Evolutionary conservation across 2,113 vertebrate genomes (phyloP), one percentile per base, ranked within the genome.

Genomic region (Strigops habroptila): DNA sequence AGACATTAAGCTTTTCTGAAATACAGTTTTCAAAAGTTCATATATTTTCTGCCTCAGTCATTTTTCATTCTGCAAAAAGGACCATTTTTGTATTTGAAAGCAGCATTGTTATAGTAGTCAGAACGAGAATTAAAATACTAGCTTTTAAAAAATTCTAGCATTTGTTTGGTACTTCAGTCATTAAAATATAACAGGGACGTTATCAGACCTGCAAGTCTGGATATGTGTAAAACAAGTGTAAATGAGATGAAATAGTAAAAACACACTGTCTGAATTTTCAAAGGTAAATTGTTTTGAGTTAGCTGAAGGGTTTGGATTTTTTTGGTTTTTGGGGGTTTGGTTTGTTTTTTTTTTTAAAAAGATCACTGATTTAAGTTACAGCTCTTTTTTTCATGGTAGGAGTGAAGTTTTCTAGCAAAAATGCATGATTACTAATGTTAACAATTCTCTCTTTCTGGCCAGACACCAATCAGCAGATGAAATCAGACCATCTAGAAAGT

Each of bases 1-100:
- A 86, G 86, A 71, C 46, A 64, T 88, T 89, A 82, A 88, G 62
- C 93, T 96, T 94, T 96, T 96, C 96, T 94, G 95, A 97, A 97
- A 97, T 95, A 91, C 77, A 52, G 10, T 53, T 94, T 84, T 75
- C 59, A 76, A 86, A 92, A 65, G 75, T 91, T 96, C 48, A 0
- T 80, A 1, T 65, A 78, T 79, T 96, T 92, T 92, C 55, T 84
- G 82, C 94, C 86, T 86, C 64, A 82, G 59, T 85, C 60, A 64
- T 59, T 94, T 79, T 67, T 86, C 70, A 52, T 83, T 90, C 86
- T 83, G 51, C 64, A 46, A 39, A 77, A 86, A 81, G 67, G 87
- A 82, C 68, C 64, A 4, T 83, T 96, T 53, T 63, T 95, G 22
- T 84, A 80, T 92, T 89, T 91, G 44, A 82, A 92, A 92, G 51